Conservation (phyloP, 2,797 vertebrate genomes). For the Schizopygopsis pylzovi region DNA sequence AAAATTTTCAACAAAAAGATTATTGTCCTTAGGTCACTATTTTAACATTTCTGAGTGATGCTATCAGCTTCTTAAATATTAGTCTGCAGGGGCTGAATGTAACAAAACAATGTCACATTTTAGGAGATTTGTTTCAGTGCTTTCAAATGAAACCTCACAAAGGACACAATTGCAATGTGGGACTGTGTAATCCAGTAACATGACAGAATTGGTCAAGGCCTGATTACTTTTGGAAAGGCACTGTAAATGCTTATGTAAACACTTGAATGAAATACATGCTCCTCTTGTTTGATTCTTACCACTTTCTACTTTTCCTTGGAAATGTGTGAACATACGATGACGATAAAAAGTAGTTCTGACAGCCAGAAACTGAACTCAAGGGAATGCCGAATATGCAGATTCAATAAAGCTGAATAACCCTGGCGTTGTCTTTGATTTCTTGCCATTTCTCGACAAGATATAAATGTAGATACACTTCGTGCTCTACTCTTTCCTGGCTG, state of each 20-base stretch:
- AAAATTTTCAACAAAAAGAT: neutral
- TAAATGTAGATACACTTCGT: neutral
- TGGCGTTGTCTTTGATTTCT: slow-evolving; percentile 22
- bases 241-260: slow-evolving; percentile 47
- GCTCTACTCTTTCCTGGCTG: neutral
- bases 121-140: neutral
- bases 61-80: neutral
- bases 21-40: neutral
- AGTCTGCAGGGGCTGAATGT: neutral
- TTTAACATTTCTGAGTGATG: neutral
- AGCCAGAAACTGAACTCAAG: slow-evolving; percentile 49
- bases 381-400: slow-evolving; percentile 56
- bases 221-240: slow-evolving; percentile 34
- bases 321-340: slow-evolving; percentile 41
- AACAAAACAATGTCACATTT: neutral
- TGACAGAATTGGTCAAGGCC: slow-evolving; percentile 34
- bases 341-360: slow-evolving; percentile 42
- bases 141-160: slow-evolving; percentile 15
- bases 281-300: slow-evolving; percentile 46
- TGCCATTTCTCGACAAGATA: neutral
- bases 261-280: slow-evolving; percentile 48
- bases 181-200: slow-evolving; percentile 39
- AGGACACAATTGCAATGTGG: neutral
- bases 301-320: slow-evolving; percentile 48
- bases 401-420: slow-evolving; percentile 52